These are phyloP conservation scores for Otus sunia DNA, from an alignment of 2,113 vertebrate genomes.

Conservation along the genomic window DNA sequence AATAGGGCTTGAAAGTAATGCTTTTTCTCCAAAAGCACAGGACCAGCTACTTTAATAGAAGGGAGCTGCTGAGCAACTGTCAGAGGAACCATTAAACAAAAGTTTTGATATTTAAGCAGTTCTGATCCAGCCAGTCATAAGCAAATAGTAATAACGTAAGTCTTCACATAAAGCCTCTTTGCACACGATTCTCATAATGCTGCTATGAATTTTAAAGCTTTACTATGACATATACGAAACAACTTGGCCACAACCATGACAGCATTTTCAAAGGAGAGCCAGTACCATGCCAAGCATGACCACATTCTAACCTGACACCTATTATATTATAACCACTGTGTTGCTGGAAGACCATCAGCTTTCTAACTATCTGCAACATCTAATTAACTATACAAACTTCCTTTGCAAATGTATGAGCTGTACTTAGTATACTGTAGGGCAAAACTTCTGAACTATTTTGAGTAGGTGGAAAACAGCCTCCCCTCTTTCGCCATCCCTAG, in stretches of 20 bases:
- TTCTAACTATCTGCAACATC: background rate
- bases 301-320: background rate
- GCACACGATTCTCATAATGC: background rate
- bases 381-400: background rate
- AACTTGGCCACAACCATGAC: background rate
- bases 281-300: background rate
- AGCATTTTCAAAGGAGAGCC: background rate
- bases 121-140: background rate
- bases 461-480: conserved; percentile 3
- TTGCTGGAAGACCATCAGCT: background rate
- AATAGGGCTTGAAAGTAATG: background rate
- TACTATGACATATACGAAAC: background rate
- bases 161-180: background rate
- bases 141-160: background rate
- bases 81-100: background rate
- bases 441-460: background rate
- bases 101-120: background rate
- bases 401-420: background rate
- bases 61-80: background rate
- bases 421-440: background rate
- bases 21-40: background rate
- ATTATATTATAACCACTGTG: background rate
- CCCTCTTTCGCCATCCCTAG: background rate
- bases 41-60: background rate
- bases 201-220: background rate